Evolutionary conservation across 2,113 vertebrate genomes (phyloP), one percentile per base, ranked within the genome.

Genomic region (Protobothrops mucrosquamatus): DNA sequence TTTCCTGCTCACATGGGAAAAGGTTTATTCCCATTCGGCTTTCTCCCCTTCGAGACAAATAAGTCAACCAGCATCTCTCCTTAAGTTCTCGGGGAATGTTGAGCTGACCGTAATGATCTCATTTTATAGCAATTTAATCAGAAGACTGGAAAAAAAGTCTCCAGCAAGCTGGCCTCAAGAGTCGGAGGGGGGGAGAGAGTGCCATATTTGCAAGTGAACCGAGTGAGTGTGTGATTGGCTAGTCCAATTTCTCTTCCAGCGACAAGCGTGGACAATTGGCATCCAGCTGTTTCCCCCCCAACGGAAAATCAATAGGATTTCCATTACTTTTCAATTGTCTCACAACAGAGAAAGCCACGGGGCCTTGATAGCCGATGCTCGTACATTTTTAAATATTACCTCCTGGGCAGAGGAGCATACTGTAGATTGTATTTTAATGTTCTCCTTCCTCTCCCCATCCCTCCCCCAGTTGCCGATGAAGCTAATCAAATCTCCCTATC

Each of bases 241-340:
- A 87, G 93, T 96, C 91, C 85, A 95, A 91, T 89, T 96, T 92
- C 92, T 94, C 94, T 96, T 96, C 94, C 93, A 96, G 94, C 90
- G 93, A 93, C 95, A 96, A 95, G 94, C 95, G 93, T 94, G 95
- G 94, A 97, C 96, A 97, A 96, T 96, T 96, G 96, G 95, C 96
- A 95, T 94, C 96, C 96, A 96, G 96, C 95, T 96, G 96, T 93
- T 96, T 56, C 92, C 95, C 39, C 39, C 94, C 93, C 89, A 94
- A 94, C 95, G 55, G 94, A 95, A 96, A 97, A 96, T 97, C 97
- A 97, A 97, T 97, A 96, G 96, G 95, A 96, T 96, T 96, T 96
- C 96, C 95, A 97, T 97, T 97, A 97, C 3, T 3, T 96, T 96
- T 96, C 96, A 96, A 96, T 97, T 96, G 95, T 94, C 96, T 96